Base-by-base conservation (phyloP, 2,888 invertebrate species). In the Pristionchus japonicus region DNA sequence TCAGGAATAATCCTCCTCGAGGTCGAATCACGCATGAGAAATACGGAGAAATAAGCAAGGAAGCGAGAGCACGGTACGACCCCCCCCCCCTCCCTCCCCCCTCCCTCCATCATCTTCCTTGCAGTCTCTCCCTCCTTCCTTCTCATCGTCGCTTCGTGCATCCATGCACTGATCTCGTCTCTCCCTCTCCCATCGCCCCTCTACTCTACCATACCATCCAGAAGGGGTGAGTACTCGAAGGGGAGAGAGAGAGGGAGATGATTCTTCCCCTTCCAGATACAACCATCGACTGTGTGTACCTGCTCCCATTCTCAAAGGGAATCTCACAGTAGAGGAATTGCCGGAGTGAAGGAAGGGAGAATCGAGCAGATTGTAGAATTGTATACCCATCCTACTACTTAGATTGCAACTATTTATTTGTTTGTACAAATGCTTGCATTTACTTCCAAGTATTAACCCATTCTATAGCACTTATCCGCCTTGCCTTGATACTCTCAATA, bases 1-100 rank as follows among this genome's bases (percentile, higher is more conserved):
- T 6, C 31, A 82, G 82, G 82, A 82, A 82, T 82, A 82, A 82
- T 52, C 82, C 82, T 82, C 82, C 82, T 13, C 13, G 82, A 82
- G 82, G 82, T 49, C 82, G 82, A 49, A 47, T 82, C 27, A 82
- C 37, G 11, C 82, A 82, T 17, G 82, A 82, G 20, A 17, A 31
- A 47, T 49, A 23, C 15, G 82, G 82, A 82, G 82, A 82, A 34
- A 52, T 82, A 13, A 82, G 52, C 52, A 82, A 82, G 52, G 82
- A 82, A 52, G 31, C 34, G 27, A 49, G 23, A 49, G 4, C 47
- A 20, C 31, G 82, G 82, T 82, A 23, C 31, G 15, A 3, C 2
- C 17, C 47, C 13, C 20, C n/a, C 17, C 43, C n/a, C 70, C 37
- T 13, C 17, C 43, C n/a, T 34, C 37, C 17, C 23, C 20, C 34